Evolutionary conservation across 2,888 invertebrate genomes (phyloP), one percentile per base, ranked within the genome.

Genomic region (Panopea generosa): DNA sequence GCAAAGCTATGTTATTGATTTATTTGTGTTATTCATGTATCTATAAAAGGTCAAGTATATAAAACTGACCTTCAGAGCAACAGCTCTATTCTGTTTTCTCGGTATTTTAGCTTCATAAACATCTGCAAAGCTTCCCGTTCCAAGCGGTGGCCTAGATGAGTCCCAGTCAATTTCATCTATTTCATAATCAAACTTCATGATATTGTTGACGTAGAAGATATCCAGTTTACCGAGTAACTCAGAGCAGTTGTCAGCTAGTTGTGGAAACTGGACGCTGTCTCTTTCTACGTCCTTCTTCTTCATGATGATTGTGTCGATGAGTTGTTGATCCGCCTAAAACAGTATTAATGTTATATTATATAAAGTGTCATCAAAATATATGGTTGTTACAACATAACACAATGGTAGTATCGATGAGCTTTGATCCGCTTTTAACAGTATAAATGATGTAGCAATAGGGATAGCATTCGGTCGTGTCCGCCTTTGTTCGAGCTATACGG

Each of bases 71-170:
- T 79, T 79, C 2, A 76, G 26, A 0, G 67, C 69, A 0, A 73
- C 78, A 22, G 74, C 59, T 56, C 40, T 55, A 20, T 74, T 62
- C 7, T 79, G 77, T 24, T 67, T 67, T 20, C 43, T 43, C 38
- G 60, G 68, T 2, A 84, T 14, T 0, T 27, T 40, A 2, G 74
- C 84, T 22, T 53, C 61, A 65, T 76, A 86, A 0, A 90, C 89
- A 33, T 80, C 75, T 1, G 89, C 89, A 78, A 88, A 90, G 26
- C 74, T 81, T 1, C 90, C 90, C 1, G 65, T 71, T 7, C 90
- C 87, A 2, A 90, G 69, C 14, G 24, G 38, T 6, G 7, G 3
- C 2, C 49, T 18, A 11, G 55, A 40, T 11, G 53, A n/a, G n/a
- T 29, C 11, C 76, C 66, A 71, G 20, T 67, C 66, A 2, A 63